Evolutionary conservation across 2,797 vertebrate genomes (phyloP).

Genomic region (Squalus acanthias): DNA sequence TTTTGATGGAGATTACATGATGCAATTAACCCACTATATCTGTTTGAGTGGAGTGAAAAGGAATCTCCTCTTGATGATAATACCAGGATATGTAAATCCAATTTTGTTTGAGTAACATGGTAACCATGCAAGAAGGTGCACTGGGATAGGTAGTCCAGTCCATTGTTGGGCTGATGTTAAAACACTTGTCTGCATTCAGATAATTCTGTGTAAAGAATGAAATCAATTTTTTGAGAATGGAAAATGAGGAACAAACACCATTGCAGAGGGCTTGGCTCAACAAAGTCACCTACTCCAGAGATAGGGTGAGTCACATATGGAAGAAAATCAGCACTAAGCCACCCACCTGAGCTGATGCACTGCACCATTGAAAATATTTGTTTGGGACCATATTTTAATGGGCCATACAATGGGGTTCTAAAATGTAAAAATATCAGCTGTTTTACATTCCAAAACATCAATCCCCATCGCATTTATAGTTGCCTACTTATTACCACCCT

Average conservation of each 20-base stretch:
- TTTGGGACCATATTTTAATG: background rate
- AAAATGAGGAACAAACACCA: background rate
- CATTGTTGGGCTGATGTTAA: background rate
- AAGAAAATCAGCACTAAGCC: background rate
- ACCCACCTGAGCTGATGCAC: background rate
- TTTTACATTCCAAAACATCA: background rate
- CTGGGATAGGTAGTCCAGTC: background rate
- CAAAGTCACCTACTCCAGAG: background rate
- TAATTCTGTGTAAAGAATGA: background rate
- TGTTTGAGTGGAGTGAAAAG: background rate
- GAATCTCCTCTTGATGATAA: background rate
- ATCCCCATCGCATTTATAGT: background rate
- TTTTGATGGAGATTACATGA: background rate
- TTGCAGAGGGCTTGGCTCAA: background rate
- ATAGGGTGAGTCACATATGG: background rate
- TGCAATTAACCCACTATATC: background rate
- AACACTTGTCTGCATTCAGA: background rate
- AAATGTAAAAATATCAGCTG: background rate
- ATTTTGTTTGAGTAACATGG: background rate
- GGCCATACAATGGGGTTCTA: background rate
- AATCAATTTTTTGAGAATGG: background rate
- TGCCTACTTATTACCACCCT: background rate
- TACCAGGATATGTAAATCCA: background rate
- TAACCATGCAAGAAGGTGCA: background rate
- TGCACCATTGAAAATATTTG: background rate